Conservation (phyloP, 2,113 vertebrate genomes). For the Limnothrissa miodon region DNA sequence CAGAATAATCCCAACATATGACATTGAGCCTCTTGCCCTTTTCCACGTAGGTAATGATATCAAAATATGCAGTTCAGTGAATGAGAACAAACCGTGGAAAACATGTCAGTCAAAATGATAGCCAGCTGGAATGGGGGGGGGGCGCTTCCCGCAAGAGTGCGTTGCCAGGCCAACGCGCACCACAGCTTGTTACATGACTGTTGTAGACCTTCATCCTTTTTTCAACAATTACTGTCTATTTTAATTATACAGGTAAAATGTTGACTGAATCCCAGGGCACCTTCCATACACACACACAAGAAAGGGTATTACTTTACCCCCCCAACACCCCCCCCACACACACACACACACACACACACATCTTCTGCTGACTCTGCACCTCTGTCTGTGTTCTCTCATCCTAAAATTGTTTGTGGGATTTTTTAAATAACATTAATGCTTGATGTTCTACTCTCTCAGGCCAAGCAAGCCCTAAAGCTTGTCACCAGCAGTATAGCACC, state of each 20-base stretch:
- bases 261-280: no score
- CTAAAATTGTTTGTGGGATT: background rate
- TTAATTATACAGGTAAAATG: no score
- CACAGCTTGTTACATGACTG: no score
- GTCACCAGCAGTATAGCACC: background rate
- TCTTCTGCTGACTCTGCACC: background rate
- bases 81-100: constrained; percentile 8
- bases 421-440: background rate
- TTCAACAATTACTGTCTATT: no score
- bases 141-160: background rate
- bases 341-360: no score
- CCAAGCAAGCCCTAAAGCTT: background rate
- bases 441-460: background rate
- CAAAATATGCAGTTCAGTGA: background rate
- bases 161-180: background rate
- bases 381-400: background rate
- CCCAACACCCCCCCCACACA: background rate
- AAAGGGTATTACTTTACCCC: background rate
- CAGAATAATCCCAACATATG: background rate
- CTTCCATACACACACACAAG: background rate
- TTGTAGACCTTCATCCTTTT: background rate
- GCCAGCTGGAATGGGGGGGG: background rate
- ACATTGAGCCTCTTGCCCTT: background rate
- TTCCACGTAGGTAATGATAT: background rate
- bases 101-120: background rate